These are phyloP conservation scores for Meiosimyza platycephala DNA, from an alignment of 2,888 invertebrate species.

Conservation along the genomic window DNA sequence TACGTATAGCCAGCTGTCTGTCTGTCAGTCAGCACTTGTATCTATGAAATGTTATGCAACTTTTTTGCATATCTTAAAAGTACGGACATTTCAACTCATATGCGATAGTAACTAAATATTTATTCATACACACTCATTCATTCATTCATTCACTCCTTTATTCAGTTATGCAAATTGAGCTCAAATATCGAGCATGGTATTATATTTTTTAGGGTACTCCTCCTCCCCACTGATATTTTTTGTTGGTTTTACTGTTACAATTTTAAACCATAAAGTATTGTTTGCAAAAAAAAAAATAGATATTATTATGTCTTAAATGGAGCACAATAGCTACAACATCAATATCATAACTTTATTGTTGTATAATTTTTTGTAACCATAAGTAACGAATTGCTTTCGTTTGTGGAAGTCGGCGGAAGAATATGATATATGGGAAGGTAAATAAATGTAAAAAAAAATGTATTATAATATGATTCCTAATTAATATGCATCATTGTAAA, in stretches of 20 bases:
- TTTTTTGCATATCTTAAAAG: slow-evolving; percentile 2
- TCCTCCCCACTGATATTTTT: not conserved
- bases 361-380: too few species aligned
- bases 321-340: not conserved
- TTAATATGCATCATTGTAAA: too few species aligned
- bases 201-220: not conserved
- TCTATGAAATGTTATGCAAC: slow-evolving; percentile 4
- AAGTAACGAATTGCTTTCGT: too few species aligned
- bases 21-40: not conserved
- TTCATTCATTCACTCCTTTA: slow-evolving; percentile 18
- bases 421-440: too few species aligned
- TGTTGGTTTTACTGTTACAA: not conserved
- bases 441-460: too few species aligned
- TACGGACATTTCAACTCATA: not conserved
- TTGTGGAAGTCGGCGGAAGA: too few species aligned
- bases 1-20: not conserved
- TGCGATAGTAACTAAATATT: not conserved
- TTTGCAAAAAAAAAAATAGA: too few species aligned
- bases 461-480: too few species aligned
- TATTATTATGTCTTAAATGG: slow-evolving; percentile 1
- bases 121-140: slow-evolving; percentile 1
- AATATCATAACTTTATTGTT: not conserved
- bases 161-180: slow-evolving; percentile 28
- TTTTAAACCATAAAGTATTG: not conserved
- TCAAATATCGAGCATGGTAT: not conserved